Evolutionary conservation across 2,888 invertebrate species (phyloP).

Genomic region (Bugula neritina): DNA sequence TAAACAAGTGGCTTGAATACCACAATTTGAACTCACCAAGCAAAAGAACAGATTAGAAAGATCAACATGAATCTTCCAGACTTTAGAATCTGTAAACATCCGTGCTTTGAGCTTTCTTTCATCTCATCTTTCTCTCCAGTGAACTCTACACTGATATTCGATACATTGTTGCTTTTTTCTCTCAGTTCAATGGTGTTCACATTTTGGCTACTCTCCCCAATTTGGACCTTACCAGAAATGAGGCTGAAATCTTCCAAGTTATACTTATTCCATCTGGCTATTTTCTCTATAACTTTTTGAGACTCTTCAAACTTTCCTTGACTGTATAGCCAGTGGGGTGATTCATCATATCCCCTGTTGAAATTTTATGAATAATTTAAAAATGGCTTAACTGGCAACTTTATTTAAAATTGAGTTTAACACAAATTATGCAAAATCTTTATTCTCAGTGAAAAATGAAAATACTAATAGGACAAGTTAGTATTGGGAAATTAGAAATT

Average conservation of each 20-base stretch:
- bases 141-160: neutral
- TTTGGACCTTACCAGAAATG: neutral
- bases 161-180: neutral
- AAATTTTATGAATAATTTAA: no score
- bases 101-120: neutral
- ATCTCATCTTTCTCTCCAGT: neutral
- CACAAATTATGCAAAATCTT: no score
- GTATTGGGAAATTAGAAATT: no score
- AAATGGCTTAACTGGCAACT: no score
- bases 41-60: neutral
- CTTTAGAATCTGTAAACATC: neutral
- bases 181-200: no score
- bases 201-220: neutral
- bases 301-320: neutral
- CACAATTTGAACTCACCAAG: slow-evolving; percentile 15
- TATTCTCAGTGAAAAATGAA: no score
- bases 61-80: neutral
- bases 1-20: no score
- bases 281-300: slow-evolving; percentile 20
- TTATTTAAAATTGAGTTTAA: no score
- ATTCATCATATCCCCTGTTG: slow-evolving; percentile 6
- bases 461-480: no score
- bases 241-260: neutral
- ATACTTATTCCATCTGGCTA: slow-evolving; percentile 15
- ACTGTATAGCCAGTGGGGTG: slow-evolving; percentile 20